These are phyloP conservation scores for Goniozus legneri DNA, from an alignment of 1,140 invertebrate species.

Conservation along the genomic window DNA sequence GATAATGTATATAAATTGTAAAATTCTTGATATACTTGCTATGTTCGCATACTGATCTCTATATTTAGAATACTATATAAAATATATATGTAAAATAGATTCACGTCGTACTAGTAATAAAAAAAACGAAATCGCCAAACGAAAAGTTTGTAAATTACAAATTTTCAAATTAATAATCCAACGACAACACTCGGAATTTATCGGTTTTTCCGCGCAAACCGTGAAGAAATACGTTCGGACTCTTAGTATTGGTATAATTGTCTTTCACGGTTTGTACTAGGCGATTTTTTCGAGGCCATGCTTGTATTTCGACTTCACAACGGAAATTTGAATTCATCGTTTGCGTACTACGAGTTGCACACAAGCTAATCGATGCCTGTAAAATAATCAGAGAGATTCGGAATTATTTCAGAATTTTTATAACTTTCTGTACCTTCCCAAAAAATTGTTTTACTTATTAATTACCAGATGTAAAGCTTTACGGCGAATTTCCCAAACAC, in stretches of 20 bases:
- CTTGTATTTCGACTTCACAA: constrained; percentile 56
- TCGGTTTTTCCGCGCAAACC: constrained; percentile 53
- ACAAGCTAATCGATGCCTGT: constrained; percentile 59
- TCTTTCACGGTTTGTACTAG: constrained; percentile 58
- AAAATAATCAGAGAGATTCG: constrained; percentile 5
- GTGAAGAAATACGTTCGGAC: constrained; percentile 53
- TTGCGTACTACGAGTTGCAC: constrained; percentile 61
- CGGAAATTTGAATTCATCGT: constrained; percentile 57
- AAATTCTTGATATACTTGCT: too few species aligned
- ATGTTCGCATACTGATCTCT: too few species aligned
- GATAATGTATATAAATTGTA: too few species aligned
- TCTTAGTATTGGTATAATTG: constrained; percentile 53
- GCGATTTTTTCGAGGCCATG: constrained; percentile 47
- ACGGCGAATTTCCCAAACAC: constrained; percentile 72
- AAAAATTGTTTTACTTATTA: constrained; percentile 19
- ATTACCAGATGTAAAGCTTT: constrained; percentile 67
- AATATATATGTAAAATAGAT: too few species aligned
- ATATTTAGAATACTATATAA: too few species aligned
- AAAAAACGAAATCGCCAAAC: too few species aligned
- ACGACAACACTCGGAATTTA: constrained; percentile 24
- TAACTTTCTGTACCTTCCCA: too few species aligned
- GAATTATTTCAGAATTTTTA: constrained; percentile 5
- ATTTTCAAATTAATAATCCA: constrained; percentile 23
- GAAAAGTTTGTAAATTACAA: constrained; percentile 10
- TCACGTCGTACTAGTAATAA: too few species aligned